Evolutionary conservation across 2,888 invertebrate species (phyloP).

Genomic region (Dorcus parallelipipedus): DNA sequence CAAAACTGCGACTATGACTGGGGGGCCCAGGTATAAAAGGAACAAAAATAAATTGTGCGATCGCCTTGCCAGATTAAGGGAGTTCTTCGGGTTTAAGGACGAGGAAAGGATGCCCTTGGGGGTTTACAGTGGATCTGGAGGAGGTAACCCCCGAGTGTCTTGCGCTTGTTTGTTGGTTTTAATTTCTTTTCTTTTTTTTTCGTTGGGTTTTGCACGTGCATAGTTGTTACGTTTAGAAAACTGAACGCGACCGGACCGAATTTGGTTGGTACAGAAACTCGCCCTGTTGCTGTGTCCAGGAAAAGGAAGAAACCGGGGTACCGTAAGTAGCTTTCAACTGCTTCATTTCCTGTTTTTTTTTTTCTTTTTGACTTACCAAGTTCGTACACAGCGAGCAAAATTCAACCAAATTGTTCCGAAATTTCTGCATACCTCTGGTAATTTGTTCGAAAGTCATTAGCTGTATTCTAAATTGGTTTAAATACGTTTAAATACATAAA

Average conservation of each 20-base stretch:
- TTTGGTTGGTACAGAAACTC: conserved; percentile 5
- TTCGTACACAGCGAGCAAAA: neutral
- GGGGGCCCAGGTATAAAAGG: conserved; percentile 34
- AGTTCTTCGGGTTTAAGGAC: conserved; percentile 40
- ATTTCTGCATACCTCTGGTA: too few relatives aligned
- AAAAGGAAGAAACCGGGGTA: conserved; percentile 75
- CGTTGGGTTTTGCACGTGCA: conserved; percentile 41
- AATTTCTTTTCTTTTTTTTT: conserved; percentile 28
- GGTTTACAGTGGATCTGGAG: conserved; percentile 49
- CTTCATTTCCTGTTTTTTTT: conserved; percentile 5
- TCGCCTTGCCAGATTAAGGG: conserved; percentile 41
- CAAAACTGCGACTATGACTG: conserved; percentile 34
- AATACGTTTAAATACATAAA: too few relatives aligned
- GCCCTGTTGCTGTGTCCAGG: conserved; percentile 48
- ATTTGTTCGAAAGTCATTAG: too few relatives aligned
- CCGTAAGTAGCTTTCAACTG: conserved; percentile 49
- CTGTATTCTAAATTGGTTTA: too few relatives aligned
- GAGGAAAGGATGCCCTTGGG: conserved; percentile 48
- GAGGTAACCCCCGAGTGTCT: conserved; percentile 44
- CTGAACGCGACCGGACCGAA: conserved; percentile 36
- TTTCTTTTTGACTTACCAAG: neutral
- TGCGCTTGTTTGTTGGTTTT: conserved; percentile 23
- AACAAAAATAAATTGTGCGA: conserved; percentile 43
- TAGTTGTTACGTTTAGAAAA: conserved; percentile 76
- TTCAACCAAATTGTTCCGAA: too few relatives aligned